A percentile compares a stretch with the other conserved stretches of the same genome.
phyloP scores from a whole-genome alignment of 2,888 invertebrate species.

The Encarsia formosa region DNA sequence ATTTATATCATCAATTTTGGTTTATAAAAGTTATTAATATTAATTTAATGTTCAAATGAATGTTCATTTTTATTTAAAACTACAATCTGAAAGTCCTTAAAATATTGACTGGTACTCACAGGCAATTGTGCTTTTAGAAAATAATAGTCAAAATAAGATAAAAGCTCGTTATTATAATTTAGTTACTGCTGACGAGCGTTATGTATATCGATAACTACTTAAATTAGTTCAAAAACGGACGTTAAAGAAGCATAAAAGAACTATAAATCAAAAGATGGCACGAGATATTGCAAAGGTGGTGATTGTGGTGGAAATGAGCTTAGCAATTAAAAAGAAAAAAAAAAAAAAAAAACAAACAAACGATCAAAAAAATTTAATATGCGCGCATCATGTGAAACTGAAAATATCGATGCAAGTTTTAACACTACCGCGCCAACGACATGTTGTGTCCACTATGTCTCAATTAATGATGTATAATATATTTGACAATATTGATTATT shows the following conservation, averaged over 20 bases:
- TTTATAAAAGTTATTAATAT: no score
- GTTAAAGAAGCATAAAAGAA: background rate
- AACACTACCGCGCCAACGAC: constrained; percentile 47
- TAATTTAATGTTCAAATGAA: no score
- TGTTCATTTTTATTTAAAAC: no score
- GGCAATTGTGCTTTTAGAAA: no score
- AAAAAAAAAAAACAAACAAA: constrained; percentile 17
- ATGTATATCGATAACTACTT: constrained; percentile 51
- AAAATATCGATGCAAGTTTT: constrained; percentile 32
- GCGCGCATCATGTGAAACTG: constrained; percentile 1
- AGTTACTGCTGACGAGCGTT: constrained; percentile 48
- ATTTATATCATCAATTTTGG: no score
- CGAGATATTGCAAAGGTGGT: constrained; percentile 40
- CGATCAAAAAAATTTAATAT: background rate
- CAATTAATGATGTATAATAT: constrained; percentile 50
- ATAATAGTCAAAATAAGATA: no score
- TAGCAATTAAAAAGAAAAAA: constrained; percentile 20
- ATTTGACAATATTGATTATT: constrained; percentile 52
- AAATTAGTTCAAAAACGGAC: constrained; percentile 42
- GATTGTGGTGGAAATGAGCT: constrained; percentile 42
- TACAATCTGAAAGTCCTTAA: no score
- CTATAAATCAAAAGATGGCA: background rate
- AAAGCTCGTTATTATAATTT: no score
- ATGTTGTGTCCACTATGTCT: constrained; percentile 49
- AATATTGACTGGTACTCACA: no score